Evolutionary conservation across 1,140 invertebrate species (phyloP), one percentile per base, ranked within the genome.

Genomic region (Drosophila rhopaloa): DNA sequence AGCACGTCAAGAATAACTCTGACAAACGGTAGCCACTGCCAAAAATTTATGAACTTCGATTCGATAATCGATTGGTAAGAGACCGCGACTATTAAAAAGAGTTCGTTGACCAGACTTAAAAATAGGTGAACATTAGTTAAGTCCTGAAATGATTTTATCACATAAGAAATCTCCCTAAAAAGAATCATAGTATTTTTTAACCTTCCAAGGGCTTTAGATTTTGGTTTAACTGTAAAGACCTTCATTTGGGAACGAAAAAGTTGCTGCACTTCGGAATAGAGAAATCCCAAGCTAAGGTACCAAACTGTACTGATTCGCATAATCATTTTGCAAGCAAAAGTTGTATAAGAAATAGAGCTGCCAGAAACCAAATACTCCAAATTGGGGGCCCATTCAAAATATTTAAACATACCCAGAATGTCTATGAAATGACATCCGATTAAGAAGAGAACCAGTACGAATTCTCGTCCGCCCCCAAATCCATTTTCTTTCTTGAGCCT

Each of bases 1-100:
- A 84, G 8, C 1, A 80, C 11, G n/a, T 83, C 81, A 6, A 62
- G 1, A 0, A 73, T 38, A 3, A 73, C 7, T 29, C 83, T 84
- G 0, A 53, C 3, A 9, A 58, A 35, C 0, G 32, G 3, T 0
- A 68, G 0, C 66, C 40, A 72, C 2, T 66, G 3, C 19, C n/a
- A 7, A 13, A 50, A 2, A 3, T 29, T 13, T 1, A 16, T 6
- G 1, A 37, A 41, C 9, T 10, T 2, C 2, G 29, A 47, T 43
- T 32, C 27, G 0, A 4, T 6, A 16, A 80, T 14, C 4, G 74
- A 29, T 51, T 59, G 41, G 29, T 60, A 74, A 0, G 63, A 11
- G 8, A 73, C 5, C 10, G 35, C 19, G 8, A 54, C 7, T 14
- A 54, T 4, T 13, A 7, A 27, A 8, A 9, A 11, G 5, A 37